phyloP scores from a whole-genome alignment of 2,113 vertebrate genomes.

The Otolemur garnettii region DNA sequence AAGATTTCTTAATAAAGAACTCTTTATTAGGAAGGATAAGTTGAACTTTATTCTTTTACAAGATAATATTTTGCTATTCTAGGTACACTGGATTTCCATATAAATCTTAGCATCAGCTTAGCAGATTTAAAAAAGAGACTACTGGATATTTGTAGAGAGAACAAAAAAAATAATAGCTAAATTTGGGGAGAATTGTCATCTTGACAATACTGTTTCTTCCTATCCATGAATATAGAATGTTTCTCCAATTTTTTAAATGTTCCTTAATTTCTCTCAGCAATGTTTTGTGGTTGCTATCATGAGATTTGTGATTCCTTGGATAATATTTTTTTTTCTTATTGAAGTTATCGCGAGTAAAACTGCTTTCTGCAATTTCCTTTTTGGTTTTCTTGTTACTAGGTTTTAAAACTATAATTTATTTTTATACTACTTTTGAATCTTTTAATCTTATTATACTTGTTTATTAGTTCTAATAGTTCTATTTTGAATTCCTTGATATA shows the following conservation, averaged over 20 bases:
- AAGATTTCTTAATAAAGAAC: too few species aligned
- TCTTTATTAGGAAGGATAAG: neutral
- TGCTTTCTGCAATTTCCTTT: neutral
- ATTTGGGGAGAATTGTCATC: neutral
- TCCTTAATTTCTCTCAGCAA: neutral
- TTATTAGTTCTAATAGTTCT: neutral
- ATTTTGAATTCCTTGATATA: neutral
- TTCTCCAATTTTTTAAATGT: neutral
- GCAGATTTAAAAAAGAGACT: neutral
- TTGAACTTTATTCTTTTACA: neutral
- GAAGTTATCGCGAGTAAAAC: neutral
- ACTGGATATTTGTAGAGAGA: neutral
- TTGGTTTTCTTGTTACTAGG: constrained; percentile 3
- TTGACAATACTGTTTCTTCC: neutral
- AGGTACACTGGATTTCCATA: neutral
- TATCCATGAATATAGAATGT: neutral
- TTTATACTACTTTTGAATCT: neutral
- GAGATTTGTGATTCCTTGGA: neutral
- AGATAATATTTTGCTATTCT: neutral
- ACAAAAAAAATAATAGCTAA: neutral
- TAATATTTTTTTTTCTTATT: neutral
- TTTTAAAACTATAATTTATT: neutral
- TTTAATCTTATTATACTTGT: neutral
- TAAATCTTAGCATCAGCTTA: neutral
- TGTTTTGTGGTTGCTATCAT: neutral